A percentile compares a stretch with the other conserved stretches of the same genome.
Conservation (phyloP, 2,888 invertebrate species). For the Carpatolechia fugitivella region DNA sequence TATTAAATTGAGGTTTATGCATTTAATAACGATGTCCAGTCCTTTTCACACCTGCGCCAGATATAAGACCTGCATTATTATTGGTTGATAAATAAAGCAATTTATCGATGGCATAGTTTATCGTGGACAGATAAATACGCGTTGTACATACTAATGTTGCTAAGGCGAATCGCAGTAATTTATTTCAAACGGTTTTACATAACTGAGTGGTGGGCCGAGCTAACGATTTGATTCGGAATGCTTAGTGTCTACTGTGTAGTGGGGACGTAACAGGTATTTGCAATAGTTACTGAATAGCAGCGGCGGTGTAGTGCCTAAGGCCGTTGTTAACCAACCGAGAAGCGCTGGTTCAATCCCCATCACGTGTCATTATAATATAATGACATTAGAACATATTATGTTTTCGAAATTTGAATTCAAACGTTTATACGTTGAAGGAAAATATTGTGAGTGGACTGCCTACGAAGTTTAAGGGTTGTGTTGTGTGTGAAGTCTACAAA, state of each 20-base stretch:
- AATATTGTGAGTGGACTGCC: too few species aligned
- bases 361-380: too few species aligned
- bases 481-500: too few species aligned
- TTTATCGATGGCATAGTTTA: conserved; percentile 51
- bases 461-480: too few species aligned
- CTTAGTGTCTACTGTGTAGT: conserved; percentile 39
- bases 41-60: conserved; percentile 43
- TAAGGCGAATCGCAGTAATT: conserved; percentile 49
- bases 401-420: too few species aligned
- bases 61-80: conserved; percentile 45
- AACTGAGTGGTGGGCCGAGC: conserved; percentile 52
- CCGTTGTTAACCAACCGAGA: too few species aligned
- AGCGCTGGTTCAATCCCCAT: too few species aligned
- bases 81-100: conserved; percentile 50
- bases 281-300: neutral
- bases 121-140: conserved; percentile 38
- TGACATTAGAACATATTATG: too few species aligned
- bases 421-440: too few species aligned
- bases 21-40: conserved; percentile 23
- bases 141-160: conserved; percentile 30
- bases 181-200: conserved; percentile 55
- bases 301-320: too few species aligned
- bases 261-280: neutral
- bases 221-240: conserved; percentile 49
- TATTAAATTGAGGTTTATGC: too few species aligned